Conservation (phyloP, 2,888 invertebrate genomes). For the Parthenolecanium corni region DNA sequence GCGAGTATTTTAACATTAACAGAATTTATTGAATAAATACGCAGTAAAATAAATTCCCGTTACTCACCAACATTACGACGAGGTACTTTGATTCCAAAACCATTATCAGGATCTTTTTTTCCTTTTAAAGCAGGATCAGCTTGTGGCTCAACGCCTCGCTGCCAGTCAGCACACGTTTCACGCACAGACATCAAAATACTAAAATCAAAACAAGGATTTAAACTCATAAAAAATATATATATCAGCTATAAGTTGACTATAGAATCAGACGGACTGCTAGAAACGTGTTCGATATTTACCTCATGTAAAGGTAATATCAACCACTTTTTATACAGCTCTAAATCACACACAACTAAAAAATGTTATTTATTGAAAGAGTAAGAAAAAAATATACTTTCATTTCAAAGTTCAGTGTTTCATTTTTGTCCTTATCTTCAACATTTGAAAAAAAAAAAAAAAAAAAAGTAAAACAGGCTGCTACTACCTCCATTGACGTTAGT, state of each 20-base stretch:
- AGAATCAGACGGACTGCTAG: neutral
- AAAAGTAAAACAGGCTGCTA: neutral
- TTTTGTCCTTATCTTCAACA: too few relatives aligned
- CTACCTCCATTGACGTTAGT: too few relatives aligned
- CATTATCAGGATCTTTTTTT: conserved; percentile 85
- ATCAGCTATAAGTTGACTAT: neutral
- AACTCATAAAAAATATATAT: neutral
- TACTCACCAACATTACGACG: conserved; percentile 81
- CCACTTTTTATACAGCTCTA: too few relatives aligned
- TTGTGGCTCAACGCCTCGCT: conserved; percentile 76
- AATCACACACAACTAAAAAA: too few relatives aligned
- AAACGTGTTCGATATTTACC: too few relatives aligned
- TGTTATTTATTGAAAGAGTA: too few relatives aligned
- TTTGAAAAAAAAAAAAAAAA: neutral
- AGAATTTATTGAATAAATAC: neutral
- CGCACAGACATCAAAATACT: conserved; percentile 94
- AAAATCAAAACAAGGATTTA: conserved; percentile 30
- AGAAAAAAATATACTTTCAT: too few relatives aligned
- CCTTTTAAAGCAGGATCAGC: conserved; percentile 86
- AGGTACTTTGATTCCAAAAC: conserved; percentile 83
- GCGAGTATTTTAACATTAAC: neutral
- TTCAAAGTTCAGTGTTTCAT: too few relatives aligned
- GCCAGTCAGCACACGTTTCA: conserved; percentile 96
- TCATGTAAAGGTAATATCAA: too few relatives aligned
- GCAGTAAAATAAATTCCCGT: too few relatives aligned